Conservation (phyloP, 2,888 invertebrate species). For the Temnothorax ravouxi region DNA sequence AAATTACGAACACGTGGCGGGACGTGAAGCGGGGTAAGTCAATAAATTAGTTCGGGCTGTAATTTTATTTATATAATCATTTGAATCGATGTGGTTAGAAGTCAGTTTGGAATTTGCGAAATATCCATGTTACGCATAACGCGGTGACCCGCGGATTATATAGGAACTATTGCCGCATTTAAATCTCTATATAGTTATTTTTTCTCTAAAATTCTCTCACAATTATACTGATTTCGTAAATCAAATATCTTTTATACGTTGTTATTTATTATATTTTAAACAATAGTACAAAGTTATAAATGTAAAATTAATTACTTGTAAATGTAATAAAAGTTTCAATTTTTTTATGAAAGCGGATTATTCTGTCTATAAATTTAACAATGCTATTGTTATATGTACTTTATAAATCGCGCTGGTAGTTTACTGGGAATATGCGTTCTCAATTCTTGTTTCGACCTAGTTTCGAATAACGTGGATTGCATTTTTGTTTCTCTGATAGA, state of each 20-base stretch:
- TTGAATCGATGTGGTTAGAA: neutral
- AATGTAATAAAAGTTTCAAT: neutral
- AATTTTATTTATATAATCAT: constrained; percentile 15
- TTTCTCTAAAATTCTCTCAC: neutral
- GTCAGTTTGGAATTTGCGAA: neutral
- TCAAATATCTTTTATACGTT: neutral
- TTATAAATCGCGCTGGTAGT: neutral
- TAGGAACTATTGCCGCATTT: neutral
- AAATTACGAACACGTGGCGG: constrained; percentile 85
- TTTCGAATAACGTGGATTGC: constrained; percentile 6
- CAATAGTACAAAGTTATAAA: neutral
- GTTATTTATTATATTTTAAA: neutral
- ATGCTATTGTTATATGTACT: constrained; percentile 25
- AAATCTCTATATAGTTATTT: neutral
- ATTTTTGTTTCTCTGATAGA: too few species aligned
- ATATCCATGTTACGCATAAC: neutral
- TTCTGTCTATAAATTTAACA: constrained; percentile 10
- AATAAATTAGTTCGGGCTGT: neutral
- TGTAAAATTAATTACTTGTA: neutral
- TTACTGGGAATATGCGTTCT: neutral
- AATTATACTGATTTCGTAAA: neutral
- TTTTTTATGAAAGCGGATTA: neutral
- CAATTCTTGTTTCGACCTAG: constrained; percentile 1
- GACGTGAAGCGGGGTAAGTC: constrained; percentile 85
- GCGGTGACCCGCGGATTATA: neutral